Percentiles rank a stretch among this genome's conserved stretches.
phyloP scores from a whole-genome alignment of 2,888 invertebrate genomes.

The Cylindroiulus punctatus region DNA sequence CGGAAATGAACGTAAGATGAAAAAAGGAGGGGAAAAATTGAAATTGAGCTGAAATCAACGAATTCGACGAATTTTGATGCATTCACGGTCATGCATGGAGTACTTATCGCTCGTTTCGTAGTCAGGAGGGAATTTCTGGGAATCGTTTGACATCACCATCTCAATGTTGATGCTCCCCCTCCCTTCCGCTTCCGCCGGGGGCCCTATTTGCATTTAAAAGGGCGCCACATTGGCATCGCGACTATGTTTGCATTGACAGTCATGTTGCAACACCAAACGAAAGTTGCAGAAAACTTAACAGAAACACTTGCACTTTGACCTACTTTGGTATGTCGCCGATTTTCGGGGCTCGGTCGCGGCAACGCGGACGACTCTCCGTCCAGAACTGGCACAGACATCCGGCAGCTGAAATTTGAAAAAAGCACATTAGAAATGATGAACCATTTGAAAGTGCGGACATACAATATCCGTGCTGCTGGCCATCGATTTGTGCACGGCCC shows the following conservation, averaged over 20 bases:
- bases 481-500: too few relatives aligned
- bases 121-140: neutral
- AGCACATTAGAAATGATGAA: too few relatives aligned
- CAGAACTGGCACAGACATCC: slow-evolving; percentile 48
- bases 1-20: neutral
- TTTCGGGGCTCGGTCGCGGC: slow-evolving; percentile 48
- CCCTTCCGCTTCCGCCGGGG: neutral
- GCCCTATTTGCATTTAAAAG: neutral
- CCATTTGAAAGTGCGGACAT: too few relatives aligned
- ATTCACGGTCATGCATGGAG: neutral
- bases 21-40: neutral
- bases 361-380: slow-evolving; percentile 22
- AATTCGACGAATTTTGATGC: too few relatives aligned
- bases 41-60: neutral
- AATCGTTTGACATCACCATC: neutral
- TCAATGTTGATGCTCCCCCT: neutral
- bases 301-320: too few relatives aligned
- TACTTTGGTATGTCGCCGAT: slow-evolving; percentile 52
- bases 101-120: neutral
- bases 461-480: too few relatives aligned
- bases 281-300: too few relatives aligned
- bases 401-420: neutral
- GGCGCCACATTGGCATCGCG: too few relatives aligned
- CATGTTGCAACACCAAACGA: too few relatives aligned
- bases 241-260: too few relatives aligned